phyloP scores from a whole-genome alignment of 2,113 vertebrate genomes.

The Poecile atricapillus region DNA sequence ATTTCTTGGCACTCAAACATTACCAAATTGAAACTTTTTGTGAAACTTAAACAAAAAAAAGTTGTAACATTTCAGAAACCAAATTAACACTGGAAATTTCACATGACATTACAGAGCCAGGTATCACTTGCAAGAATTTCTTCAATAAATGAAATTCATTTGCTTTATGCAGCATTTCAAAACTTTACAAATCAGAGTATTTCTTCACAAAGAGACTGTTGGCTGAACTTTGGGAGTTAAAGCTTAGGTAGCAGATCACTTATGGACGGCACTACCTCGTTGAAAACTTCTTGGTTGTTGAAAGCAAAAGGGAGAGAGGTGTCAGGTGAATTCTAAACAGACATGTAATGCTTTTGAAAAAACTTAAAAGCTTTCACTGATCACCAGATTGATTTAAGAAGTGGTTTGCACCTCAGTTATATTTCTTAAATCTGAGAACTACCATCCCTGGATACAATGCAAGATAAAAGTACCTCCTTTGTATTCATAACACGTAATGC shows the following conservation, averaged over 20 bases:
- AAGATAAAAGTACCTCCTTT: neutral
- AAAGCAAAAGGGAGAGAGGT: neutral
- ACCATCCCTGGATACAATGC: neutral
- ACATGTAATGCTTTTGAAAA: neutral
- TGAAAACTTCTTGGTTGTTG: neutral
- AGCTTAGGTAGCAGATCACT: neutral
- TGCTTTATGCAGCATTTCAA: neutral
- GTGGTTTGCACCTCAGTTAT: neutral
- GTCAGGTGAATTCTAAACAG: neutral
- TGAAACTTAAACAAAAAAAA: neutral
- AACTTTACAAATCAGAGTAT: neutral
- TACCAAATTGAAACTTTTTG: neutral
- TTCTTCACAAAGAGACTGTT: neutral
- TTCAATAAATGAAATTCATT: neutral
- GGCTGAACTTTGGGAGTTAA: neutral
- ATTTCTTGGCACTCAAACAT: slow-evolving; percentile 32
- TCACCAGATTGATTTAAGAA: neutral
- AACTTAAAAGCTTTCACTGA: neutral
- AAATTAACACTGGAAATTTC: neutral
- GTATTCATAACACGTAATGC: neutral
- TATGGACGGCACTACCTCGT: neutral
- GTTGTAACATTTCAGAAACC: neutral
- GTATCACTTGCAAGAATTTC: neutral
- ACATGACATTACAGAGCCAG: slow-evolving; percentile 3
- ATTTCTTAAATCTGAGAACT: neutral